Percentiles rank a stretch among this genome's conserved stretches.
These are phyloP conservation scores for Garra rufa DNA, from an alignment of 2,113 vertebrate genomes.

Conservation along the genomic window DNA sequence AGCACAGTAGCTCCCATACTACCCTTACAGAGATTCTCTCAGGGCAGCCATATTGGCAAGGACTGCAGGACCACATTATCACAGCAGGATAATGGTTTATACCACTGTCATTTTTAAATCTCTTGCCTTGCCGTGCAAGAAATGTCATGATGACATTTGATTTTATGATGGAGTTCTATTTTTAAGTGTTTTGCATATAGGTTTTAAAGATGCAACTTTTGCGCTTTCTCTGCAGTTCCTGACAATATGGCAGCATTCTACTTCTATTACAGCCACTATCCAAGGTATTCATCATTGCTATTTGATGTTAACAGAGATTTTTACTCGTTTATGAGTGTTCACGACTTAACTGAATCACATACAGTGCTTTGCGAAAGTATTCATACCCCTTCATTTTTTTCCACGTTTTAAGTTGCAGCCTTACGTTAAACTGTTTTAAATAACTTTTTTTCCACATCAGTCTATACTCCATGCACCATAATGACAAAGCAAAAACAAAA, in stretches of 20 bases:
- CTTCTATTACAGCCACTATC: constrained; percentile 18
- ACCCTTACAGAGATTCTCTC: constrained; percentile 40
- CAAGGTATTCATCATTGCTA: constrained; percentile 25
- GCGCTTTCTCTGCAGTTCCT: constrained; percentile 42
- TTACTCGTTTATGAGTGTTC: constrained; percentile 23
- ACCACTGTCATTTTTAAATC: constrained; percentile 4
- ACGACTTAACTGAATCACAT: constrained; percentile 8
- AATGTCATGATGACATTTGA: constrained; percentile 14
- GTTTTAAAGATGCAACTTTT: constrained; percentile 16
- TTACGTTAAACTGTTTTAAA: too few species aligned
- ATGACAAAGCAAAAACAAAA: too few species aligned
- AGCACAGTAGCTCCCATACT: neutral
- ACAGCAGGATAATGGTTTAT: constrained; percentile 31
- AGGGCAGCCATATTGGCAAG: constrained; percentile 47
- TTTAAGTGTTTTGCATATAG: constrained; percentile 14
- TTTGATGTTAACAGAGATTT: neutral
- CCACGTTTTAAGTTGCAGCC: too few species aligned
- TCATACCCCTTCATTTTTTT: too few species aligned
- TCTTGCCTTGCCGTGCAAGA: constrained; percentile 8
- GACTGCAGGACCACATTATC: constrained; percentile 44
- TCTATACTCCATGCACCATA: too few species aligned
- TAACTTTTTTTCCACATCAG: too few species aligned
- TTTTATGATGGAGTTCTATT: constrained; percentile 35
- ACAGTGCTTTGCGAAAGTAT: too few species aligned
- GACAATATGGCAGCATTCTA: constrained; percentile 40